Evolutionary conservation across 2,113 vertebrate genomes (phyloP), one percentile per base, ranked within the genome.

Genomic region (Pteruthius melanotis): DNA sequence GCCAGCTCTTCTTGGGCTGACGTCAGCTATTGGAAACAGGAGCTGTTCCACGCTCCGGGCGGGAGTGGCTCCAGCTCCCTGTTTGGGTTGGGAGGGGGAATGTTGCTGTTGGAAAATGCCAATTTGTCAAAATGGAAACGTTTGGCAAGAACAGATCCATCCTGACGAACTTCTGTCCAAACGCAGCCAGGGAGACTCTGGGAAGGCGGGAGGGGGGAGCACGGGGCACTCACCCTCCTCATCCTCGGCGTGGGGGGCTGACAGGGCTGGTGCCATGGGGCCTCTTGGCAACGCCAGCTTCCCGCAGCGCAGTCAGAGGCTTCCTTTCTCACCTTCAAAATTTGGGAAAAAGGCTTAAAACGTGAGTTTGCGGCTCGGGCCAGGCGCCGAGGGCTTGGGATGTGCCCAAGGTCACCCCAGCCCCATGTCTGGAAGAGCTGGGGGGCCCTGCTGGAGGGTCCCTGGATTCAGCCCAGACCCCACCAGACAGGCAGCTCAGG

Each of bases 381-480:
- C 76, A 11, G 49, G 44, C 3, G 3, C 54, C 0, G 2, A 24
- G 77, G 4, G 2, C 53, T 63, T 28, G 59, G 69, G 63, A 49
- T 6, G 27, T 12, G 23, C 59, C 70, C 11, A 1, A 54, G 30
- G 60, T 35, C 57, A n/a, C 31, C 35, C 50, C n/a, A 24, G 54
- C 12, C 18, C 12, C 1, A 0, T 0, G 1, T 30, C 26, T 3
- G 9, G 53, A 6, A 40, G 47, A 61, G 54, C n/a, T 8, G 10
- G 18, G 0, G 0, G 10, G 23, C 27, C 56, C 56, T 23, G 42
- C 37, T 13, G 45, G 65, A 71, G 15, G 5, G 27, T 50, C 42
- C 50, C 23, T 4, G 6, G 22, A 1, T 44, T 31, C 54, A 64
- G 64, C 54, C 6, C 4, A 28, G 53, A 53, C 18, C n/a, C 11